Conservation (phyloP, 1,140 invertebrate genomes). For the Cyphomyrmex costatus region DNA sequence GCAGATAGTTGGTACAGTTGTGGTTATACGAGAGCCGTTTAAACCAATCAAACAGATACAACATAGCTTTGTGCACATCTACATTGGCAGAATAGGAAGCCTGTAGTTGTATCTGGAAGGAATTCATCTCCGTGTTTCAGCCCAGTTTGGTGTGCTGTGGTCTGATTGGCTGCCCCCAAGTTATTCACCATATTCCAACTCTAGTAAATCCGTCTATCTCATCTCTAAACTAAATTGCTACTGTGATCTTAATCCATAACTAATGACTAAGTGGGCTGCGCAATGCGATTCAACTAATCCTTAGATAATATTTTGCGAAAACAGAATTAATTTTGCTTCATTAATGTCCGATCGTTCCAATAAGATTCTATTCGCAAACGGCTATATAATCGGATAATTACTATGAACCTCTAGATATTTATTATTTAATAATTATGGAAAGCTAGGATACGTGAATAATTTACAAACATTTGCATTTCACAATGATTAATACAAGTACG, state of each 20-base stretch:
- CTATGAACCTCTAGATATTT: slow-evolving; percentile 2
- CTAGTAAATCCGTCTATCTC: slow-evolving; percentile 57
- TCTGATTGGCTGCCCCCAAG: slow-evolving; percentile 63
- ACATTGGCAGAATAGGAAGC: slow-evolving; percentile 55
- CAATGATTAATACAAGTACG: slow-evolving; percentile 9
- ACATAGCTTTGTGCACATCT: slow-evolving; percentile 49
- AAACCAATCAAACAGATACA: slow-evolving; percentile 75
- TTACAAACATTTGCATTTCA: slow-evolving; percentile 7
- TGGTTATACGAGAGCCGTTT: slow-evolving; percentile 70
- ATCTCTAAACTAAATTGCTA: slow-evolving; percentile 6
- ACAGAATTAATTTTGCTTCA: slow-evolving; percentile 39
- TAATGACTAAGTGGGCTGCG: slow-evolving; percentile 26
- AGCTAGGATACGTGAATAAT: slow-evolving; percentile 10
- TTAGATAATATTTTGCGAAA: slow-evolving; percentile 49
- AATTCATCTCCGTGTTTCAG: slow-evolving; percentile 66
- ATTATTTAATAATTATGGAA: slow-evolving; percentile 49
- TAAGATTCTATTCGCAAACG: slow-evolving; percentile 26
- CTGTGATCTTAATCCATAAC: slow-evolving; percentile 70
- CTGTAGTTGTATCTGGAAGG: slow-evolving; percentile 58
- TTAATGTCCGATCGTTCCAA: slow-evolving; percentile 21
- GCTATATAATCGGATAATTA: slow-evolving; percentile 7
- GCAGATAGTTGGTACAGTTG: slow-evolving; percentile 71
- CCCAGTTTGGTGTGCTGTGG: slow-evolving; percentile 49
- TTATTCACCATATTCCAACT: slow-evolving; percentile 48
- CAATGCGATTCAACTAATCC: slow-evolving; percentile 24